Base-by-base conservation (phyloP, 1,140 invertebrate species). In the Macrobrachium nipponense region DNA sequence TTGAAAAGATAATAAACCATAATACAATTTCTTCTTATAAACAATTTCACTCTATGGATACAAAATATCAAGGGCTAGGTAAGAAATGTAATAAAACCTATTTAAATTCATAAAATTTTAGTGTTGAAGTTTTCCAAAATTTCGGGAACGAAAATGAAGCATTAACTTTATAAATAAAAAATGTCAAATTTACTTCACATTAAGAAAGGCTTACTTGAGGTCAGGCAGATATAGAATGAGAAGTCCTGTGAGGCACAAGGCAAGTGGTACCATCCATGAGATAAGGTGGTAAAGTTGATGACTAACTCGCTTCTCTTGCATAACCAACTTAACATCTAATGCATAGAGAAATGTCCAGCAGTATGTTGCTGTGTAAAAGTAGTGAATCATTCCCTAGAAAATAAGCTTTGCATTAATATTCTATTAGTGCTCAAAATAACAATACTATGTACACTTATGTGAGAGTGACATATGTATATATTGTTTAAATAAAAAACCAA, bases 331-430 rank as follows among this genome's bases (percentile, higher is more conserved):
- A 90, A 95, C 96, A 89, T 97, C 95, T 66, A 96, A 92, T 5
- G 95, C 95, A 91, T 96, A 97, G 89, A 94, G 95, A 20, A 96
- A 91, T 7, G 95, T 97, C 95, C 95, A 97, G 76, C 96, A 93
- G 94, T 95, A 96, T 0, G 95, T 96, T 14, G 94, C 94, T 89
- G 94, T 95, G 89, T 96, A 97, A 90, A 96, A 97, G 90, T 96
- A 96, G 90, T 96, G 95, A 44, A 94, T 96, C 94, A 95, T 95
- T 12, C 94, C 95, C 95, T 96, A 89, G 93, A 92, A 89, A 84
- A 81, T 43, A 23, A 15, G 2, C 59, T 43, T n/a, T 6, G 18
- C 27, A 20, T 77, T 58, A 51, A 58, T 77, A n/a, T 77, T 58
- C 18, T 51, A 4, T 59, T 58, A 18, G 7, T 66, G 15, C 12